Percentiles rank a stretch among this genome's conserved stretches.
phyloP scores from a whole-genome alignment of 2,888 invertebrate genomes.

The Panopea generosa region DNA sequence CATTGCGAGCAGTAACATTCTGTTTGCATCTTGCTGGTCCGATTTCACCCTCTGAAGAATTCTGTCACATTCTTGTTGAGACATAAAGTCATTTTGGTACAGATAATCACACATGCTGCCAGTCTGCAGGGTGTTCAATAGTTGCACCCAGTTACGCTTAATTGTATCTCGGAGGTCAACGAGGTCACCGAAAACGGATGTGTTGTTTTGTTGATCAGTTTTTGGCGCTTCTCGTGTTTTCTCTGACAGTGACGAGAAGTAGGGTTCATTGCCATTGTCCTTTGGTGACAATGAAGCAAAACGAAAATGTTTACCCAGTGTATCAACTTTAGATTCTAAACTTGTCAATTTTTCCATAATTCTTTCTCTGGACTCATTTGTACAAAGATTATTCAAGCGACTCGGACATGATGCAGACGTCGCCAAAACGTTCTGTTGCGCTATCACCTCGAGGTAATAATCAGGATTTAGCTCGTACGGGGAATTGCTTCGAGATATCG shows the following conservation, averaged over 20 bases:
- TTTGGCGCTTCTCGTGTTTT: no score
- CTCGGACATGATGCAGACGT: background rate
- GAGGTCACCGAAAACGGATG: background rate
- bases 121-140: constrained; percentile 12
- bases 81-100: background rate
- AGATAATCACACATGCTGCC: background rate
- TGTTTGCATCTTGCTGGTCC: background rate
- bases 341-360: background rate
- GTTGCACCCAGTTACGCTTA: background rate
- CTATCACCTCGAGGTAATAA: no score
- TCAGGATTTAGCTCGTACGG: no score
- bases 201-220: background rate
- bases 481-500: no score
- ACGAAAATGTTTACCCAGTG: background rate
- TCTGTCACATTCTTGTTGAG: background rate
- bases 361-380: background rate
- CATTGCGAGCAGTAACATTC: background rate
- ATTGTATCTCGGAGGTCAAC: background rate
- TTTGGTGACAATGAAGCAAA: background rate
- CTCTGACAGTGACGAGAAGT: background rate
- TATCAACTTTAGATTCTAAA: background rate
- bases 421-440: no score
- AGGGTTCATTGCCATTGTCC: background rate
- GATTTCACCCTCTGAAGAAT: background rate
- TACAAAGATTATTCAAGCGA: background rate